Evolutionary conservation across 2,113 vertebrate genomes (phyloP), one percentile per base, ranked within the genome.

Genomic region (Sula dactylatra): DNA sequence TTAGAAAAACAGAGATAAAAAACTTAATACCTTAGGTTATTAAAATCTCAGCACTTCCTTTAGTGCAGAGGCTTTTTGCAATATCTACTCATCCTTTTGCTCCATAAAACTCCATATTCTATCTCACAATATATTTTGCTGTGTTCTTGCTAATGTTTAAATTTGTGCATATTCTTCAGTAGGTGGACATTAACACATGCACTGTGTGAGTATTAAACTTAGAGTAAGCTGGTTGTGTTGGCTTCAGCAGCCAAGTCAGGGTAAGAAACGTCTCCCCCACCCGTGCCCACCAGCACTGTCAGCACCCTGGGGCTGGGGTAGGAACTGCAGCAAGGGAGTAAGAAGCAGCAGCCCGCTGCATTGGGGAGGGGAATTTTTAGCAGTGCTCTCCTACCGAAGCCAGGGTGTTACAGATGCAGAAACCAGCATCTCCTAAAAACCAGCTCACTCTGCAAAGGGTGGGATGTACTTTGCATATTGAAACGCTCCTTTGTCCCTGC

Each of bases 31-130:
- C 82, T 86, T 64, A 62, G 64, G 78, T 87, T 96, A 97, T 96
- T 96, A 97, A 97, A 97, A 93, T 95, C 84, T 95, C 91, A 85
- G 91, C 93, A 89, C 73, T 93, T 96, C 86, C 83, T 87, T 85
- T 82, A 88, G 71, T 64, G 71, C 73, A 80, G 82, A 9, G 13
- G 87, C 87, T 93, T 95, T 96, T 86, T 93, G 64, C 91, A 86
- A 19, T 93, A 93, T 70, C 93, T 95, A 31, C 95, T 97, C 96
- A 96, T 97, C 96, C 89, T 91, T 94, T 95, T 83, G 71, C 81
- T 90, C 50, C 74, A 58, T 52, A 91, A 94, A 96, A 91, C 78
- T 82, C 83, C 38, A 42, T 42, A 77, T 77, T 81, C 81, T 94
- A 70, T 66, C 93, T 93, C 81, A 94, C 82, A 90, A 91, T 93